phyloP scores from a whole-genome alignment of 2,113 vertebrate species.

The Nipponia nippon region DNA sequence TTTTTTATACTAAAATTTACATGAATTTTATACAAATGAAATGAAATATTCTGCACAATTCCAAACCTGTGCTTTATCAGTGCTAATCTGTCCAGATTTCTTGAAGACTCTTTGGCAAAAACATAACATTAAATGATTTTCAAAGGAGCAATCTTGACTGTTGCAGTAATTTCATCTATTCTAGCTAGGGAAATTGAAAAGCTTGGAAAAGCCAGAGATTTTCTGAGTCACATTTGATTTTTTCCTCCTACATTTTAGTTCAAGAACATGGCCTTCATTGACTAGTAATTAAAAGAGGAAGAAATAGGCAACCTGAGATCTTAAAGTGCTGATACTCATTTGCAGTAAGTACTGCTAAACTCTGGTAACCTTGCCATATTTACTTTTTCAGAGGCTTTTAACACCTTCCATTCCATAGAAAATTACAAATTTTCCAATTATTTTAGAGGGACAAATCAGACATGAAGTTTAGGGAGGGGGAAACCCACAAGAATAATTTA shows the following conservation, averaged over 20 bases:
- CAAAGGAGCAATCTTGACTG: neutral
- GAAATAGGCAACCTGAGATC: neutral
- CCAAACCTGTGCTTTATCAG: neutral
- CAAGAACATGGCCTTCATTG: neutral
- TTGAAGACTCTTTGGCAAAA: neutral
- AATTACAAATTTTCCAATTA: neutral
- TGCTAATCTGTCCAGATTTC: neutral
- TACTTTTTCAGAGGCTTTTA: neutral
- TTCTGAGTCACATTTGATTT: neutral
- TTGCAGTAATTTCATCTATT: neutral
- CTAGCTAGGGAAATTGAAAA: neutral
- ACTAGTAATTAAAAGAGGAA: neutral
- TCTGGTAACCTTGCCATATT: neutral
- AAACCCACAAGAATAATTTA: neutral
- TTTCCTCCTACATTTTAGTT: neutral
- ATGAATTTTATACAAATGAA: neutral
- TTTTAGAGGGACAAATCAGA: neutral
- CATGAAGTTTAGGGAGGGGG: neutral
- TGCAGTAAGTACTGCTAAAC: neutral
- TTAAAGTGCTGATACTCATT: neutral
- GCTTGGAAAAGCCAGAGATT: neutral
- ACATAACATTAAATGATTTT: neutral
- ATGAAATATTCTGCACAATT: neutral
- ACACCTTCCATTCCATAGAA: neutral
- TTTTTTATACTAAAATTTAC: neutral